These are phyloP conservation scores for Drosophila trichaetosa DNA, from an alignment of 2,888 invertebrate genomes.

Conservation along the genomic window DNA sequence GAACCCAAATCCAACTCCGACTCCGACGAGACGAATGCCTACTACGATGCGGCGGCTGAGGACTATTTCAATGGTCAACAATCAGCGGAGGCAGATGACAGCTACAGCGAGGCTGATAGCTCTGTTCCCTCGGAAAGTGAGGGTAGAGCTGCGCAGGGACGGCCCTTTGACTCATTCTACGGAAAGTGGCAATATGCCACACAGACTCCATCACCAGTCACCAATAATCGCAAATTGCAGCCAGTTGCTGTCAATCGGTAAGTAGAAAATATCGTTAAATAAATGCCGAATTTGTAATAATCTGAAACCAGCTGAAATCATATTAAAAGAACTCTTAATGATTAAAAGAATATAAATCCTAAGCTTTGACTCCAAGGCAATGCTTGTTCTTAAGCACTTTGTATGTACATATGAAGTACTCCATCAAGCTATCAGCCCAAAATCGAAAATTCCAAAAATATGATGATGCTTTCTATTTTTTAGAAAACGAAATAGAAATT, in stretches of 20 bases:
- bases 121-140: slow-evolving; percentile 23
- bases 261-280: slow-evolving; percentile 1
- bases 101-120: slow-evolving; percentile 2
- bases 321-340: neutral
- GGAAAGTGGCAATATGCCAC: slow-evolving; percentile 47
- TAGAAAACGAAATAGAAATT: too few relatives aligned
- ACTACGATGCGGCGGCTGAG: slow-evolving; percentile 47
- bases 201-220: slow-evolving; percentile 33
- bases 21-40: slow-evolving; percentile 52
- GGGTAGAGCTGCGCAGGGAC: slow-evolving; percentile 53
- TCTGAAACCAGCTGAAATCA: neutral
- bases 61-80: slow-evolving; percentile 50
- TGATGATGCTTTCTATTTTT: too few relatives aligned
- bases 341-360: neutral
- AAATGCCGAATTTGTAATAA: neutral
- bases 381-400: too few relatives aligned
- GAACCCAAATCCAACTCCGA: slow-evolving; percentile 50
- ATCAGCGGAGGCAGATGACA: slow-evolving; percentile 16
- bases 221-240: slow-evolving; percentile 56
- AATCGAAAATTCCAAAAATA: too few relatives aligned
- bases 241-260: slow-evolving; percentile 51
- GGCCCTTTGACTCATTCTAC: slow-evolving; percentile 60
- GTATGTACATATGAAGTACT: too few relatives aligned
- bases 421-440: too few relatives aligned
- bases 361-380: neutral